Base-by-base conservation (phyloP, 2,797 vertebrate genomes). In the Lacerta viridis region DNA sequence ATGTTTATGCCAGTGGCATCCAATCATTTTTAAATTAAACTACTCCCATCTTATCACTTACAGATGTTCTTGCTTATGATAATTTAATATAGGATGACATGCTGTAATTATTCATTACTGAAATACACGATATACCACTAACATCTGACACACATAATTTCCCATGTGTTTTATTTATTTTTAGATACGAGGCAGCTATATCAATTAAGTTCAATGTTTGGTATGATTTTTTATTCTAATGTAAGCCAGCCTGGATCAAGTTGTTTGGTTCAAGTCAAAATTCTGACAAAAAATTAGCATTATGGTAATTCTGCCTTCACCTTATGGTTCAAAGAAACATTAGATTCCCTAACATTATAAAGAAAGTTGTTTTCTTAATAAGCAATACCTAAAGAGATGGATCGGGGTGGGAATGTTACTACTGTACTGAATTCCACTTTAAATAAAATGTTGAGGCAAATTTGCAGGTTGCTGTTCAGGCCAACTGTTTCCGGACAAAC, bases 11-110 rank as follows among this genome's bases (percentile, higher is more conserved):
- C 18, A 80, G 2, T 0, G 0, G 5, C 64, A 89, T 80, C 46
- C 50, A 91, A 46, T 84, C 13, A 82, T 81, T 72, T 90, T 92
- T 90, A 91, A 91, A 91, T 84, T 79, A 89, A 90, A 88, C 4
- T 36, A 5, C 71, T 91, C 89, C n/a, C 89, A 27, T 87, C 33
- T 89, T 89, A 71, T 3, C 76, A 75, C 59, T 87, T 93, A 85
- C 27, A 11, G 55, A 87, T 59, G 27, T 68, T 88, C 39, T 33
- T 89, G 66, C 29, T 90, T 93, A 93, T 91, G 80, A 87, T 92
- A 90, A 92, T 79, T 88, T 93, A 88, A 90, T 87, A 64, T 80
- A 88, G 61, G 50, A 88, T 84, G 59, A 77, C 59, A 85, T 41
- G 2, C 8, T 93, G 25, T 33, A 92, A 92, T 93, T 89, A 89